Percentiles rank a stretch among this genome's conserved stretches.
Evolutionary conservation across 2,113 vertebrate species (phyloP).

Genomic region (Xenopus laevis): DNA sequence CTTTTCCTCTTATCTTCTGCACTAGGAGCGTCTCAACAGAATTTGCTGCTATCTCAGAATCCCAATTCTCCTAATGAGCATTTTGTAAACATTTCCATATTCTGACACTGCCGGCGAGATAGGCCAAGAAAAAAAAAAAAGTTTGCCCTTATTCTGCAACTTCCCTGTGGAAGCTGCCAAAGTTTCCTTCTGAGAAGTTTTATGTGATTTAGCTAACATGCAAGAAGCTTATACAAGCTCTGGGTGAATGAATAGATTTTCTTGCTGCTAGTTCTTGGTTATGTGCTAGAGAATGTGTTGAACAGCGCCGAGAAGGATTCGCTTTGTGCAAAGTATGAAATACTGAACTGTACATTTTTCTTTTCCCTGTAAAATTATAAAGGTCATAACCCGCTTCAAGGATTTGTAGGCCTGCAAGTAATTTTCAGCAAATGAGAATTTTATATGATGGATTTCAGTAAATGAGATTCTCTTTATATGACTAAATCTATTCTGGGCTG

Average conservation of each 20-base stretch:
- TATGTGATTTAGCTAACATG: neutral
- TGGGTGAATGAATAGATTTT: neutral
- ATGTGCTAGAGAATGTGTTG: neutral
- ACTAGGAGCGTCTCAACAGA: constrained; percentile 84
- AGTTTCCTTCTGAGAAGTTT: constrained; percentile 28
- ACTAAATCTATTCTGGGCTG: constrained; percentile 17
- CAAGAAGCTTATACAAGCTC: neutral
- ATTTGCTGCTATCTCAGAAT: constrained; percentile 84
- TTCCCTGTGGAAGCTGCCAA: constrained; percentile 47
- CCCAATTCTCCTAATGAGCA: constrained; percentile 93
- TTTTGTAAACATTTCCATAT: constrained; percentile 94
- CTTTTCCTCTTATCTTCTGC: constrained; percentile 86
- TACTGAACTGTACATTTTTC: neutral
- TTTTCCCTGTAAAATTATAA: constrained; percentile 20
- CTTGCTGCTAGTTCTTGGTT: neutral
- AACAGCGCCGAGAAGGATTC: neutral
- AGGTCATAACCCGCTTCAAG: constrained; percentile 38
- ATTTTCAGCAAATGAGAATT: constrained; percentile 45
- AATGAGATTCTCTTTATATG: constrained; percentile 27
- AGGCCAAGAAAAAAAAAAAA: constrained; percentile 56
- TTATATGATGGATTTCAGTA: constrained; percentile 34
- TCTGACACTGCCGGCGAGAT: constrained; percentile 75
- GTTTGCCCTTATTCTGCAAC: constrained; percentile 54
- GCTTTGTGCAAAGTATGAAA: constrained; percentile 1
- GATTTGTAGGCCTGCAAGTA: constrained; percentile 37